Evolutionary conservation across 2,797 vertebrate species (phyloP), one percentile per base, ranked within the genome.

Genomic region (Dromococcyx pavoninus): DNA sequence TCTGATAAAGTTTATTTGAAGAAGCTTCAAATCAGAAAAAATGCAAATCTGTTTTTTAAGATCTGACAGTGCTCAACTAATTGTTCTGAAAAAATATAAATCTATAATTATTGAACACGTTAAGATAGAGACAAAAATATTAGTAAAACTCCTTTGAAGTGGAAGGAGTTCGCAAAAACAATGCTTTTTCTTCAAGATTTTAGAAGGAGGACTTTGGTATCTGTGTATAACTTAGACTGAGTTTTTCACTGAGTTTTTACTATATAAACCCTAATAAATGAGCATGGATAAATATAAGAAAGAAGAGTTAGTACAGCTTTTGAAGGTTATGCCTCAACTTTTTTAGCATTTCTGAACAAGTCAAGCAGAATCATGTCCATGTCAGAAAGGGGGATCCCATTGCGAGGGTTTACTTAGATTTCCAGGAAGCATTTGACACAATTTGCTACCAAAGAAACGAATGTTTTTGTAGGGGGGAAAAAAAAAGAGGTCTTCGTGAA

Each of bases 401-500:
- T 24, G 30, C 25, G 39, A 7, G 1, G 10, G 13, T 53, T 86
- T 46, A 71, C 46, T 7, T 61, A 53, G 30, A 39, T 61, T 79
- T 91, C 46, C 74, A 78, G 41, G n/a, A 74, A 46, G 16, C 25
- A 41, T 60, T 60, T 79, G 69, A 66, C 32, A 30, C 19, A 21
- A 27, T 41, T 60, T 79, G 11, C 25, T 65, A 32, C 24, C 32
- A 70, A 58, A 81, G 41, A 62, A 88, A 69, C 4, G 37, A 79
- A 2, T 3, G 3, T 21, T 53, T 37, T 0, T 44, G 46, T 28
- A 62, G 61, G 46, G n/a, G n/a, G n/a, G n/a, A n/a, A n/a, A n/a
- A 41, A 15, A 57, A 72, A 9, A 43, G 77, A 50, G 25, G n/a
- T 64, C 53, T 74, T 77, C 7, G n/a, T 39, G n/a, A 91, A 41